Evolutionary conservation across 2,888 invertebrate species (phyloP), one percentile per base, ranked within the genome.

Genomic region (Eumerus sabulonum): DNA sequence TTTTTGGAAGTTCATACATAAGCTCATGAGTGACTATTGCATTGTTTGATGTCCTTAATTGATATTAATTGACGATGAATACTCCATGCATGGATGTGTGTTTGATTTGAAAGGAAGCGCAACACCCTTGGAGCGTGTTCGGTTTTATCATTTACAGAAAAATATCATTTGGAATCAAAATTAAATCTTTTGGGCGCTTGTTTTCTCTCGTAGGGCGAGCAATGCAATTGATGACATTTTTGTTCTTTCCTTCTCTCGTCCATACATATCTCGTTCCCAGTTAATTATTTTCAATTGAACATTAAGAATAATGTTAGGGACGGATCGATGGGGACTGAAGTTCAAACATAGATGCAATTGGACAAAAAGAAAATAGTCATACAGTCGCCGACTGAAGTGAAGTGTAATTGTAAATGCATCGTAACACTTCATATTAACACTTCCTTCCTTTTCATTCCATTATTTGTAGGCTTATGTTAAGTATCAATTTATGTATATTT

Each of bases 181-280:
- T 60, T 40, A 68, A 68, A 79, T 74, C 68, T 74, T 54, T 60
- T 38, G 9, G 62, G 50, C 45, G 45, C 40, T 45, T 59, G 50
- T 45, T 9, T 63, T 50, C 45, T 50, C 45, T 17, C 35, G 54
- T 56, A 51, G 74, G 66, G 63, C n/a, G 38, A 54, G 36, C 18
- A 62, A 77, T 62, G 74, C 74, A 60, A 50, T 56, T 42, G 59
- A n/a, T 38, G 16, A 45, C n/a, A 45, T 4, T 14, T n/a, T 27
- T 38, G 16, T 47, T 51, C 51, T 45, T 68, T 45, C 19, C 62
- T 57, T 57, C 38, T n/a, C n/a, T n/a, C n/a, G n/a, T n/a, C n/a
- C n/a, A n/a, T n/a, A n/a, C n/a, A n/a, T n/a, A n/a, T n/a, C n/a
- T 68, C 54, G 74, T 79, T 79, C 79, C 51, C 74, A 79, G 74